Conservation (phyloP, 2,113 vertebrate genomes). For the Nipponia nippon region DNA sequence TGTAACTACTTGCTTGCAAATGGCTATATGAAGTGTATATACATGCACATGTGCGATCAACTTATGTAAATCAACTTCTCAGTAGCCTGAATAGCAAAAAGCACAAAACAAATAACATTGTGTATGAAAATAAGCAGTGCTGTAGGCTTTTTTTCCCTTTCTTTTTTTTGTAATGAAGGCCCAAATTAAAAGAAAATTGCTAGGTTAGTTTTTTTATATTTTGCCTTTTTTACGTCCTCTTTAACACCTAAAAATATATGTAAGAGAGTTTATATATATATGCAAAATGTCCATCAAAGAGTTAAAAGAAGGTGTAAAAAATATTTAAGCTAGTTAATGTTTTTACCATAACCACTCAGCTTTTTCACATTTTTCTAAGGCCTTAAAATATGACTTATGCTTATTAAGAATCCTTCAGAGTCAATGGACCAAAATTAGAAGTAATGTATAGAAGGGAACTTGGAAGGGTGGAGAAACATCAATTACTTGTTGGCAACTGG, state of each 20-base stretch:
- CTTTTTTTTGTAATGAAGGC: not conserved
- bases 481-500: not conserved
- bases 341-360: not conserved
- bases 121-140: not conserved
- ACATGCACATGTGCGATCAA: not conserved
- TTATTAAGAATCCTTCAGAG: not conserved
- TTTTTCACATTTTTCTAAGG: not conserved
- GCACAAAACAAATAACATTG: not conserved
- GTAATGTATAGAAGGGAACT: not conserved
- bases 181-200: not conserved
- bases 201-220: not conserved
- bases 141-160: not conserved
- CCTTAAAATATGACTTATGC: not conserved
- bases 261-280: not conserved
- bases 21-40: not conserved
- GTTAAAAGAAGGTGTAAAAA: not conserved
- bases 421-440: not conserved
- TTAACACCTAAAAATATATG: not conserved
- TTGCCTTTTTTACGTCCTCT: not conserved
- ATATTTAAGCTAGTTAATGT: not conserved
- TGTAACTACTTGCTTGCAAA: constrained; percentile 31
- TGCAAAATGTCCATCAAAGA: not conserved
- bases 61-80: constrained; percentile 17
- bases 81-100: not conserved
- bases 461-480: not conserved